These are phyloP conservation scores for Zele albiditarsus DNA, from an alignment of 2,888 invertebrate genomes.

Conservation along the genomic window DNA sequence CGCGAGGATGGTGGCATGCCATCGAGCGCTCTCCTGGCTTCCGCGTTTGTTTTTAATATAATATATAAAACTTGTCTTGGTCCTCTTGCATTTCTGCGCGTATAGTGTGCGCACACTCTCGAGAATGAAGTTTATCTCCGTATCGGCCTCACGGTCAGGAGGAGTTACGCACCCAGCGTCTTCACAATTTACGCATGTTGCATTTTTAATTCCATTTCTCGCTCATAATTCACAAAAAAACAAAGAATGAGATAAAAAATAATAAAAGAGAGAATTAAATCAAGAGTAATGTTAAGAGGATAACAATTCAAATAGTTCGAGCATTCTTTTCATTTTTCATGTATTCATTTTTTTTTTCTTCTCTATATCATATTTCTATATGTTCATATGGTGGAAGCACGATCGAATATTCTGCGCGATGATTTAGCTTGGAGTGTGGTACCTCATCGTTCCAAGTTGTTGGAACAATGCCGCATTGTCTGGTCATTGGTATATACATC, in stretches of 20 bases:
- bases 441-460: slow-evolving; percentile 61
- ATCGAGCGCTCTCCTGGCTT: slow-evolving; percentile 35
- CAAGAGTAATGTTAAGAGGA: background rate
- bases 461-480: slow-evolving; percentile 70
- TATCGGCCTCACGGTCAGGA: slow-evolving; percentile 42
- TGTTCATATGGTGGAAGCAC: slow-evolving; percentile 49
- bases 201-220: slow-evolving; percentile 46
- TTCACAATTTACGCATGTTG: slow-evolving; percentile 39
- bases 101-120: background rate
- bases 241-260: background rate
- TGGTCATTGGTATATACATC: slow-evolving; percentile 60
- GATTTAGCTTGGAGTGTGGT: slow-evolving; percentile 49
- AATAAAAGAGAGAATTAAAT: slow-evolving; percentile 15
- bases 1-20: slow-evolving; percentile 12
- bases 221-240: background rate
- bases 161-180: background rate
- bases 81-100: slow-evolving; percentile 18
- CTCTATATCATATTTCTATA: slow-evolving; percentile 5
- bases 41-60: slow-evolving; percentile 49
- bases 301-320: background rate
- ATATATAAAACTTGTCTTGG: slow-evolving; percentile 34
- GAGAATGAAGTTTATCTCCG: slow-evolving; percentile 46
- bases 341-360: background rate
- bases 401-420: slow-evolving; percentile 50
- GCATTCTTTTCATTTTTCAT: background rate